Conservation (phyloP, 2,888 invertebrate genomes). For the Portevinia maculata region DNA sequence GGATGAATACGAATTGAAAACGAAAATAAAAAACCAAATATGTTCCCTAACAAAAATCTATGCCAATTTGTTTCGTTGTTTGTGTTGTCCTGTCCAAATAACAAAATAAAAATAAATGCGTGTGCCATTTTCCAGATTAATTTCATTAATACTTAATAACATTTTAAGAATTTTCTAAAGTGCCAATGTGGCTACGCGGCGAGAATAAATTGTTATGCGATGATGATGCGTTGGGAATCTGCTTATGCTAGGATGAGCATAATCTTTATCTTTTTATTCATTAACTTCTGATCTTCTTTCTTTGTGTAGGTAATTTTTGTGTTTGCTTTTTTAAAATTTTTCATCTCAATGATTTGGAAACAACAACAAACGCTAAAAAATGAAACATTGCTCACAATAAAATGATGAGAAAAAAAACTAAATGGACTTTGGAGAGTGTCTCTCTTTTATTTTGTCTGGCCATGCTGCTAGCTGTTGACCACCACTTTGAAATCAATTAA, state of each 20-base stretch:
- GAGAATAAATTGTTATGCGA: constrained; percentile 46
- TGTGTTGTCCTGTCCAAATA: constrained; percentile 10
- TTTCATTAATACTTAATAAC: constrained; percentile 54
- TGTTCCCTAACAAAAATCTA: constrained; percentile 25
- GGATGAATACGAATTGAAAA: neutral
- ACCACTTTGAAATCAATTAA: constrained; percentile 6
- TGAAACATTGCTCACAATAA: neutral
- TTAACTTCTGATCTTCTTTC: constrained; percentile 42
- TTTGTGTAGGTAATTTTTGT: constrained; percentile 15
- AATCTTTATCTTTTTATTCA: constrained; percentile 25
- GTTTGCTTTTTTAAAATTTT: constrained; percentile 37
- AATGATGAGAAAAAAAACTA: too few species aligned
- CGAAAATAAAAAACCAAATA: neutral
- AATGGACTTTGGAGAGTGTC: too few species aligned
- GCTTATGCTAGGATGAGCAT: constrained; percentile 22
- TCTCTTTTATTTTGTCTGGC: too few species aligned
- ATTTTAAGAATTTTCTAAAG: constrained; percentile 33
- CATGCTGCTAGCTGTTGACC: too few species aligned
- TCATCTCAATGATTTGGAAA: constrained; percentile 6
- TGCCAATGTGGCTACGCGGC: neutral
- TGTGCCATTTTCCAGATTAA: constrained; percentile 27
- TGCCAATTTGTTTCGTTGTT: neutral
- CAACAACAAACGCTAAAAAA: neutral
- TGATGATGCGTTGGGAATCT: constrained; percentile 30
- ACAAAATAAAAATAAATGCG: constrained; percentile 1